A percentile compares a stretch with the other conserved stretches of the same genome.
These are phyloP conservation scores for Taeniopygia guttata DNA, from an alignment of 2,797 vertebrate species.

Conservation along the genomic window DNA sequence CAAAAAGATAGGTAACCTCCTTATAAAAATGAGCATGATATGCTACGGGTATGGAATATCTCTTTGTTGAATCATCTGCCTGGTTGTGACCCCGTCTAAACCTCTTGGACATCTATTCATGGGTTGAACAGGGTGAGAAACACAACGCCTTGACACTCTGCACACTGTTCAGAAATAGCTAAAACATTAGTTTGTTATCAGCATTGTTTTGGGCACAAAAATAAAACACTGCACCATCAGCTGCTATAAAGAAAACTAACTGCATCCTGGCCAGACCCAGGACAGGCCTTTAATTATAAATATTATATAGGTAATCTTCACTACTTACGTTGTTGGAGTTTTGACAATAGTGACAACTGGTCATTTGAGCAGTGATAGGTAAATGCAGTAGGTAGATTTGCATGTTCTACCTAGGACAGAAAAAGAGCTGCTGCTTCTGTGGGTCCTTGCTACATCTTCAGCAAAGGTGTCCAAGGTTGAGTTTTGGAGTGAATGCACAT, in stretches of 20 bases:
- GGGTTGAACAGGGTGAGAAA: background rate
- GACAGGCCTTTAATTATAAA: background rate
- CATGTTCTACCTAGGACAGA: background rate
- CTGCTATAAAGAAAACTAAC: background rate
- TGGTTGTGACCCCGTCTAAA: background rate
- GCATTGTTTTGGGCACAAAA: background rate
- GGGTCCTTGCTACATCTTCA: background rate
- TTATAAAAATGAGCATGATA: rapidly evolving
- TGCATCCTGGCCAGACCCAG: background rate
- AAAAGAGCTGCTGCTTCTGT: background rate
- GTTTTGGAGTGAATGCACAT: background rate
- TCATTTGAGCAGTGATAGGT: background rate
- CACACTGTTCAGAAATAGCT: background rate
- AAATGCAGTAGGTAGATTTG: background rate
- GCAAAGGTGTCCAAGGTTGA: background rate
- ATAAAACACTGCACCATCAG: background rate
- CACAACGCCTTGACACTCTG: background rate
- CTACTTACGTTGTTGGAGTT: background rate
- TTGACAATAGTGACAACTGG: background rate
- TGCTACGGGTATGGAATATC: background rate
- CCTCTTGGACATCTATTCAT: background rate
- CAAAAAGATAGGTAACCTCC: background rate
- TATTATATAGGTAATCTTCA: background rate
- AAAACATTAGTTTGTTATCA: background rate
- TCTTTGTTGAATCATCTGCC: background rate